A percentile compares a stretch with the other conserved stretches of the same genome.
Conservation (phyloP, 1,140 invertebrate genomes). For the Zaprionus lachaisei region DNA sequence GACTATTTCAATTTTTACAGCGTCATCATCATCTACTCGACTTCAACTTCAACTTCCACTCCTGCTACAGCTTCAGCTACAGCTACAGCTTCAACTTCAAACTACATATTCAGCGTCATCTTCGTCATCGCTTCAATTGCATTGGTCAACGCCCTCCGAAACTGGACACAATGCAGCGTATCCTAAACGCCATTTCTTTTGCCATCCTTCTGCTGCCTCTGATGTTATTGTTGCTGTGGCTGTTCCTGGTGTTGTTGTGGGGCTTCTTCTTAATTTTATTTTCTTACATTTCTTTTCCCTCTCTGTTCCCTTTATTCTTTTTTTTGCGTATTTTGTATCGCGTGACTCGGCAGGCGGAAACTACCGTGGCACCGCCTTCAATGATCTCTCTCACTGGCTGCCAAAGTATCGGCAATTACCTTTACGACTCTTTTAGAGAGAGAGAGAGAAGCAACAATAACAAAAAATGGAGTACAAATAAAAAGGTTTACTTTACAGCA, state of each 20-base stretch:
- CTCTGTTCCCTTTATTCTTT: neutral
- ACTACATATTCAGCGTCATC: constrained; percentile 27
- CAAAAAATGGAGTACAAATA: neutral
- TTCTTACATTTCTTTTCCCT: neutral
- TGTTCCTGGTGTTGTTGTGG: constrained; percentile 9
- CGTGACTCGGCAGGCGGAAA: constrained; percentile 61
- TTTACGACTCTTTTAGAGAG: constrained; percentile 60
- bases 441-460: neutral
- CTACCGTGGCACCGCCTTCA: constrained; percentile 56
- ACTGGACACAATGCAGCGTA: constrained; percentile 26
- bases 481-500: neutral
- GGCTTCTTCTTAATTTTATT: constrained; percentile 52
- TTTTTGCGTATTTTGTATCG: constrained; percentile 37
- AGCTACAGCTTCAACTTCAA: constrained; percentile 16
- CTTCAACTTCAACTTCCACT: constrained; percentile 23
- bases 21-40: constrained; percentile 38
- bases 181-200: constrained; percentile 53
- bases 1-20: constrained; percentile 26
- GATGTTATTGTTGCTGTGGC: constrained; percentile 7
- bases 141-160: constrained; percentile 68
- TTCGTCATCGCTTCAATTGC: constrained; percentile 57
- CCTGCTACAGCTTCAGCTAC: constrained; percentile 14
- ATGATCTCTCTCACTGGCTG: constrained; percentile 61
- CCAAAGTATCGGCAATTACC: constrained; percentile 66
- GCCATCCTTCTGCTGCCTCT: neutral